Base-by-base conservation (phyloP, 2,113 vertebrate species). In the Boleophthalmus pectinirostris region DNA sequence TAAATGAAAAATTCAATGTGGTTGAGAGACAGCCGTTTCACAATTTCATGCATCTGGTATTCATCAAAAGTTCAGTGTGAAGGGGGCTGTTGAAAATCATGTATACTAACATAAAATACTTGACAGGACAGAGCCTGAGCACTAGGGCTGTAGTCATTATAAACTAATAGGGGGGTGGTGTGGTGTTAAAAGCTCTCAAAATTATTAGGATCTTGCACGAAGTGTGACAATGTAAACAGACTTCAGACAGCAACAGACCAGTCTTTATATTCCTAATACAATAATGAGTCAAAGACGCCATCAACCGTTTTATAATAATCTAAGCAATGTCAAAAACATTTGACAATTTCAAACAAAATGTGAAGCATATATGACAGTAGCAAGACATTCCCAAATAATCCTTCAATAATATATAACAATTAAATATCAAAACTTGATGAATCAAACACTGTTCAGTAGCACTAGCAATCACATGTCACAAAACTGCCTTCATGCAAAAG, bases 41-140 rank as follows among this genome's bases (percentile, higher is more conserved):
- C 85, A 84, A 82, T 85, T 89, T 77, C 72, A 73, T 77, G 70
- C 57, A 5, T 85, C 82, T 80, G 79, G 85, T 83, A 81, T 86
- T 85, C 73, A 57, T 68, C 71, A 75, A 74, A 66, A 67, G 69
- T 71, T 64, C 68, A 67, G 69, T 83, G 82, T 79, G 57, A 25
- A 3, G 57, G 0, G 15, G 35, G 24, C 74, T 61, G 71, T 21
- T 74, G 74, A 56, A 65, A 43, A 61, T 88, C 78, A 88, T 82
- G 80, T 69, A 47, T 13, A 47, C 14, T 14, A 47, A 47, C 2
- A 3, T 47, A 47, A 47, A 47, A 70, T 7, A 68, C 70, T 71
- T 87, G 85, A 82, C 84, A 73, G 66, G 23, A 35, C 83, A 86
- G 83, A 77, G 69, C 73, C 20, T 18, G 16, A 51, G 38, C 38